A percentile compares a stretch with the other conserved stretches of the same genome.
phyloP scores from a whole-genome alignment of 2,113 vertebrate genomes.

The Myrmecophaga tridactyla region DNA sequence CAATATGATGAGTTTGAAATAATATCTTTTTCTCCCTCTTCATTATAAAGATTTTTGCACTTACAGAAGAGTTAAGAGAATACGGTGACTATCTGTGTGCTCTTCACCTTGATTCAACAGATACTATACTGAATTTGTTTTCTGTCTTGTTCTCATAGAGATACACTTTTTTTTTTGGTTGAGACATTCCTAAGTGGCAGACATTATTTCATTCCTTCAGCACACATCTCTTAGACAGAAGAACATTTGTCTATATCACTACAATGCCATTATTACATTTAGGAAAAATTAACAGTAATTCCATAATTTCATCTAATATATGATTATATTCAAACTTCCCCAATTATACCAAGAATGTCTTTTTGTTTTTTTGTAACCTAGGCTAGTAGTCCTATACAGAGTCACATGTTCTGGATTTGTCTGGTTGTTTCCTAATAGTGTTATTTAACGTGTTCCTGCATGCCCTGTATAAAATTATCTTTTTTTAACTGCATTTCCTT shows the following conservation, averaged over 20 bases:
- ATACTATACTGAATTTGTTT: constrained; percentile 3
- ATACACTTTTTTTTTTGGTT: background rate
- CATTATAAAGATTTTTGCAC: constrained; percentile 6
- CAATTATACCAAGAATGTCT: background rate
- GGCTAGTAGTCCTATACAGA: background rate
- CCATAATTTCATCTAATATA: background rate
- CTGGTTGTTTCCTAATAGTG: constrained; percentile 1
- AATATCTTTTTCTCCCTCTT: background rate
- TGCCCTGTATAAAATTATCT: constrained; percentile 3
- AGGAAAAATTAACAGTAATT: background rate
- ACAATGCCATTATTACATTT: background rate
- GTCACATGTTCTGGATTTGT: background rate
- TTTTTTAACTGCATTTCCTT: background rate
- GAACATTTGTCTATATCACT: background rate
- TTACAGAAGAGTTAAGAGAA: constrained; percentile 5
- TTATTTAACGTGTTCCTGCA: constrained; percentile 2
- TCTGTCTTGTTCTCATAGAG: background rate
- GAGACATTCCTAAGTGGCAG: constrained; percentile 7
- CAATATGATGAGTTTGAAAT: constrained; percentile 31
- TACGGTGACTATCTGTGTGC: background rate
- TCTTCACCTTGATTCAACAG: background rate
- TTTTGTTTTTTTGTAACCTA: background rate
- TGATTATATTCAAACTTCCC: background rate
- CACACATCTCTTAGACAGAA: constrained; percentile 1
- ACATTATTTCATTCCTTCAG: background rate